Conservation (phyloP, 2,113 vertebrate genomes). For the Centropristis striata region DNA sequence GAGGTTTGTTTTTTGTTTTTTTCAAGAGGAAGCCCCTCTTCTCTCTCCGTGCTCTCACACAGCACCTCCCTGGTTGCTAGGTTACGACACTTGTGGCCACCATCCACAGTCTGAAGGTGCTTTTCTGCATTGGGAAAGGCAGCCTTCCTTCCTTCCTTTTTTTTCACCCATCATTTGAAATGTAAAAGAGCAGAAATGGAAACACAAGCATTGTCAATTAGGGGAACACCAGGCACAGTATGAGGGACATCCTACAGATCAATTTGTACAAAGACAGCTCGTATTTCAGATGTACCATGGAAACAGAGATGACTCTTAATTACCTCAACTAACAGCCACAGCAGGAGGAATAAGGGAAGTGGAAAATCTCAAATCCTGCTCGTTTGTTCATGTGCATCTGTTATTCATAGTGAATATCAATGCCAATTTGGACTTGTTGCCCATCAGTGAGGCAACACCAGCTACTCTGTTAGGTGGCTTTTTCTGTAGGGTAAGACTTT, state of each 20-base stretch:
- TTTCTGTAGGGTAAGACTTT: not conserved
- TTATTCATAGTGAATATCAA: conserved; percentile 35
- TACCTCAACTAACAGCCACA: conserved; percentile 61
- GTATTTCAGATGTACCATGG: conserved; percentile 63
- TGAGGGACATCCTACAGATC: conserved; percentile 63
- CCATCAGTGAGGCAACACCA: conserved; percentile 11
- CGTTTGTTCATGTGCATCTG: conserved; percentile 26
- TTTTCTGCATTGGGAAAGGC: conserved; percentile 67
- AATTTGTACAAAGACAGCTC: conserved; percentile 61
- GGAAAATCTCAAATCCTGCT: conserved; percentile 52
- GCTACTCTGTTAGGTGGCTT: not conserved
- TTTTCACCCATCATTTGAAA: conserved; percentile 78
- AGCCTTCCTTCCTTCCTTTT: conserved; percentile 53
- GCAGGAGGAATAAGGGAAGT: conserved; percentile 46
- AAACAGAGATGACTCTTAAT: conserved; percentile 61
- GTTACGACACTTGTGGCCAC: conserved; percentile 82
- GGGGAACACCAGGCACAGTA: conserved; percentile 53
- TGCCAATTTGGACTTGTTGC: conserved; percentile 16
- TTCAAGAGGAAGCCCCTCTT: conserved; percentile 80
- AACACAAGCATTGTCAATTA: conserved; percentile 74
- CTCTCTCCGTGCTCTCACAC: conserved; percentile 53
- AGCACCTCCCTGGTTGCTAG: conserved; percentile 85
- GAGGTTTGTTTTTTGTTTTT: conserved; percentile 56
- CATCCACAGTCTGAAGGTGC: conserved; percentile 77
- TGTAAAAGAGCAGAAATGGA: conserved; percentile 77